A percentile compares a stretch with the other conserved stretches of the same genome.
These are phyloP conservation scores for Oreohelix idahoensis DNA, from an alignment of 1,140 invertebrate species.

Conservation along the genomic window DNA sequence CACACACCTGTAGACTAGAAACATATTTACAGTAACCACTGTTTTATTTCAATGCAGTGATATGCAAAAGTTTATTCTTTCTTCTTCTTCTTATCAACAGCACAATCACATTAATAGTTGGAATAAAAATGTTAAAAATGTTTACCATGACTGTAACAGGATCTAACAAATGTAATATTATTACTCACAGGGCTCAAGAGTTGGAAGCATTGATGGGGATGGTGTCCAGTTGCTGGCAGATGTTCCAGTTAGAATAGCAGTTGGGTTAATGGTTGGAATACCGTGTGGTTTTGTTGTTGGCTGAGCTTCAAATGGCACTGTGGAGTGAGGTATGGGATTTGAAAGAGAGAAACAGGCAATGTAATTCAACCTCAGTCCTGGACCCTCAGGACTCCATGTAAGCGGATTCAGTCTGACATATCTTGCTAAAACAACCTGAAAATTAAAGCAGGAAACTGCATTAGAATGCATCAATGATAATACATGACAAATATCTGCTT, in stretches of 20 bases:
- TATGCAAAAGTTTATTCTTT: too few relatives aligned
- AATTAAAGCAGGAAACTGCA: background rate
- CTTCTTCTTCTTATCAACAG: too few relatives aligned
- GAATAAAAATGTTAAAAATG: background rate
- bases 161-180: too few relatives aligned
- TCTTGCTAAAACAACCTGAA: slow-evolving; percentile 39
- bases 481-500: too few relatives aligned
- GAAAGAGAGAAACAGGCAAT: slow-evolving; percentile 45
- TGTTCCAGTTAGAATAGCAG: background rate
- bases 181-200: slow-evolving; percentile 9
- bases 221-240: background rate
- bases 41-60: too few relatives aligned
- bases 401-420: slow-evolving; percentile 50
- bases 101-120: too few relatives aligned
- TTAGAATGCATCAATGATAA: background rate
- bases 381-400: slow-evolving; percentile 39
- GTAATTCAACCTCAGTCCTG: slow-evolving; percentile 53
- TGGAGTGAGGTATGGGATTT: background rate
- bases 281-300: background rate
- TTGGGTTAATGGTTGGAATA: background rate
- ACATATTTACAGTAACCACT: too few relatives aligned
- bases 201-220: background rate
- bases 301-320: background rate
- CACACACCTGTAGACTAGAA: too few relatives aligned
- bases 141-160: too few relatives aligned